A percentile compares a stretch with the other conserved stretches of the same genome.
phyloP scores from a whole-genome alignment of 2,888 invertebrate genomes.

The Adela reaumurella region DNA sequence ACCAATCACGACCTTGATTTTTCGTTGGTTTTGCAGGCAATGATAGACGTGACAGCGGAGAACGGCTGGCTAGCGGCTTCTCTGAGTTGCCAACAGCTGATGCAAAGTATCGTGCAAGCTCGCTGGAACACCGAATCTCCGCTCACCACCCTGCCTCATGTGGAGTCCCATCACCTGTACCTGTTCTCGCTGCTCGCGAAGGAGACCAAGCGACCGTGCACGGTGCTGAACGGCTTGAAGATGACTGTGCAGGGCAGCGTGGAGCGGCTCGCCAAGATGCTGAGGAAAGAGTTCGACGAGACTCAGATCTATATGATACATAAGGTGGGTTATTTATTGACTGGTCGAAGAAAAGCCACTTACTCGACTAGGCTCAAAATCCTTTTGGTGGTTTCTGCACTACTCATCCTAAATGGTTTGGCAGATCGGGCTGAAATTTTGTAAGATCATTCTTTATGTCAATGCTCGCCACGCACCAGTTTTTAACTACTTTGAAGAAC shows the following conservation, averaged over 20 bases:
- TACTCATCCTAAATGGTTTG: no score
- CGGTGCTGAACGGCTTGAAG: constrained; percentile 58
- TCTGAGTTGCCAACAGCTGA: constrained; percentile 69
- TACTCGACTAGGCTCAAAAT: no score
- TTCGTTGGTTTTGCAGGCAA: constrained; percentile 64
- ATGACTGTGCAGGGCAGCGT: constrained; percentile 48
- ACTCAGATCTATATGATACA: constrained; percentile 66
- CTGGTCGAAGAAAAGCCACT: no score
- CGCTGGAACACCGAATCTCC: constrained; percentile 78
- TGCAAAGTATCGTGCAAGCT: constrained; percentile 92
- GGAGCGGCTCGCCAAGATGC: constrained; percentile 58
- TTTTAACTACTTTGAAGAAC: no score
- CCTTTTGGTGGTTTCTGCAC: no score
- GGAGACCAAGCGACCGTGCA: constrained; percentile 32
- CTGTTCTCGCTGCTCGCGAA: constrained; percentile 52
- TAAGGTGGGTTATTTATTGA: constrained; percentile 57
- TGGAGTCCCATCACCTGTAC: constrained; percentile 63
- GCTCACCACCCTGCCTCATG: constrained; percentile 72
- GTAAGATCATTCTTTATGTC: no score
- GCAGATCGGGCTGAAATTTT: no score
- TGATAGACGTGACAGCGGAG: constrained; percentile 92
- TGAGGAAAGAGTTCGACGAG: constrained; percentile 64
- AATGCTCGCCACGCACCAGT: no score
- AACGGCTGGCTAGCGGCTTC: constrained; percentile 85
- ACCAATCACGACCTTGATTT: no score